phyloP scores from a whole-genome alignment of 1,140 invertebrate species.

The Homalodisca vitripennis region DNA sequence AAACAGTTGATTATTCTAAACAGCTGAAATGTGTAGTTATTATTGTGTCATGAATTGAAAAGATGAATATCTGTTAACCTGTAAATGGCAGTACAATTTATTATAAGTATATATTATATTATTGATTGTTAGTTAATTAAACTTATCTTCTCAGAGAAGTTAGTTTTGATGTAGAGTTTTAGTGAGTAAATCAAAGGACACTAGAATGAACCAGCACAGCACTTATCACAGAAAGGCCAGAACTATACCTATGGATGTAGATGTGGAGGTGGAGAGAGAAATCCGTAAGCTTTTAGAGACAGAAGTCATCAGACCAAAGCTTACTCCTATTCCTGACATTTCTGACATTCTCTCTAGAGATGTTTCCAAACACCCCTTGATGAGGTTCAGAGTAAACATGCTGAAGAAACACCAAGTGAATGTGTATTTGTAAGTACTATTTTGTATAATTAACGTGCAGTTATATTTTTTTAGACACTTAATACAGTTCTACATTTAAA shows the following conservation, averaged over 20 bases:
- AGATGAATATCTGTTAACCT: too few species aligned
- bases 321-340: conserved; percentile 1
- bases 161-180: too few species aligned
- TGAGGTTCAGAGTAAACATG: conserved; percentile 7
- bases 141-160: too few species aligned
- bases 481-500: not conserved
- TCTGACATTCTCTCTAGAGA: conserved; percentile 11
- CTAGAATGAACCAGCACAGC: too few species aligned
- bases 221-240: too few species aligned
- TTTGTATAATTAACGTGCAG: not conserved
- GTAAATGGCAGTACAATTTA: too few species aligned
- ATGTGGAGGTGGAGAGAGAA: not conserved
- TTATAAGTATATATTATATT: too few species aligned
- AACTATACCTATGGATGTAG: not conserved
- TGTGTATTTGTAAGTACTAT: conserved; percentile 21
- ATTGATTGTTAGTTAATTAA: too few species aligned
- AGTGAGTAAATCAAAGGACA: too few species aligned
- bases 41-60: too few species aligned
- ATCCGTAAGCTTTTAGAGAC: not conserved
- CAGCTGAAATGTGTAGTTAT: too few species aligned
- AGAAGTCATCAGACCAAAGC: not conserved
- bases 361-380: not conserved
- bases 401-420: conserved; percentile 26
- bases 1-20: too few species aligned
- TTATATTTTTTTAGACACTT: not conserved